Evolutionary conservation across 2,888 invertebrate genomes (phyloP).

Genomic region (Lissocephala sabroskyi): DNA sequence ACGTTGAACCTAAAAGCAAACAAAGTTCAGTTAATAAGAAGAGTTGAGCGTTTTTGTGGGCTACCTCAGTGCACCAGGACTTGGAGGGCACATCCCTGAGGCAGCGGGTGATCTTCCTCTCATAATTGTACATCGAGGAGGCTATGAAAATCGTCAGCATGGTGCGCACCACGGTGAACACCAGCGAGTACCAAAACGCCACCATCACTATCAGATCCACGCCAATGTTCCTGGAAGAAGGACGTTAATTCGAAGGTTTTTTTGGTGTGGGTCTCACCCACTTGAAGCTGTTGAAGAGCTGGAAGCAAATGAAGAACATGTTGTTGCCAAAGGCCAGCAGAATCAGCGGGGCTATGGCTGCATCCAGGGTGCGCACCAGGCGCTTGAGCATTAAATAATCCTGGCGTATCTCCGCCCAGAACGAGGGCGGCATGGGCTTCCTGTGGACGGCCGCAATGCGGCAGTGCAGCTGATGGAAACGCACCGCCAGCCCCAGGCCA

Average conservation of each 20-base stretch:
- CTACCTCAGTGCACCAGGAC: slow-evolving; percentile 73
- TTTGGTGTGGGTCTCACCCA: slow-evolving; percentile 26
- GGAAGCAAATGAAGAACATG: slow-evolving; percentile 83
- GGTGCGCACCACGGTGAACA: slow-evolving; percentile 74
- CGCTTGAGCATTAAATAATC: slow-evolving; percentile 79
- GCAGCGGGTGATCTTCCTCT: slow-evolving; percentile 73
- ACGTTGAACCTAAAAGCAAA: slow-evolving; percentile 49
- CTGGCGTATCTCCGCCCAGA: slow-evolving; percentile 80
- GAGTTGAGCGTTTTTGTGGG: too few species aligned
- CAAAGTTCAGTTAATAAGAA: not conserved
- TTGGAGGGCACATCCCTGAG: slow-evolving; percentile 72
- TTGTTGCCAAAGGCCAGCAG: slow-evolving; percentile 80
- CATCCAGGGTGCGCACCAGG: slow-evolving; percentile 77
- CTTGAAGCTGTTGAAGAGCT: slow-evolving; percentile 76
- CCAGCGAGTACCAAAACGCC: slow-evolving; percentile 75
- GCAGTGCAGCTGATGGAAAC: slow-evolving; percentile 78
- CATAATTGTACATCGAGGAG: slow-evolving; percentile 74
- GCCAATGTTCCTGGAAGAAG: slow-evolving; percentile 56
- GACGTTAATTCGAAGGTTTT: not conserved
- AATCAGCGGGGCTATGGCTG: slow-evolving; percentile 77
- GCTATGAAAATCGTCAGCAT: slow-evolving; percentile 74
- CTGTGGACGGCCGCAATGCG: slow-evolving; percentile 72
- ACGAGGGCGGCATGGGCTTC: slow-evolving; percentile 68
- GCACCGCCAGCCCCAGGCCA: slow-evolving; percentile 78
- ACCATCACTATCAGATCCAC: slow-evolving; percentile 71